Percentiles rank a stretch among this genome's conserved stretches.
Evolutionary conservation across 2,113 vertebrate species (phyloP).

Genomic region (Ancistrus triradiatus): DNA sequence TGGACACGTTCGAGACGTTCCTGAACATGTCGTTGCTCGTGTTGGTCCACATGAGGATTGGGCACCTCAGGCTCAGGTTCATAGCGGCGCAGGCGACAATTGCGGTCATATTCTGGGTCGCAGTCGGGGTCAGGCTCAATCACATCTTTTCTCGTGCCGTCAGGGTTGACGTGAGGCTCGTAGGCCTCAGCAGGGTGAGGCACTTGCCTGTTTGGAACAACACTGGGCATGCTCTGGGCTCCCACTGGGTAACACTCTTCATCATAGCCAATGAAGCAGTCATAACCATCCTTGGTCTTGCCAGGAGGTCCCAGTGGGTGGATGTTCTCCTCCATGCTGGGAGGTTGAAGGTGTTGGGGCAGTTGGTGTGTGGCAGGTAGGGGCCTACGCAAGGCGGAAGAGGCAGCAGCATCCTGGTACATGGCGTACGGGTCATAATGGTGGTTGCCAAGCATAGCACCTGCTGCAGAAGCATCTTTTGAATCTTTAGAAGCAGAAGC

Average conservation of each 20-base stretch:
- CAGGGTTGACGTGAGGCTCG: conserved; percentile 64
- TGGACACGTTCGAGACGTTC: conserved; percentile 26
- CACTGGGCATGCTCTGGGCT: conserved; percentile 44
- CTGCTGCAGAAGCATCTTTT: conserved; percentile 45
- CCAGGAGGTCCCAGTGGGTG: conserved; percentile 67
- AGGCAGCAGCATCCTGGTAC: conserved; percentile 47
- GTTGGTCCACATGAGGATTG: conserved; percentile 7
- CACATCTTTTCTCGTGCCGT: conserved; percentile 59
- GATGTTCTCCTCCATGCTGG: conserved; percentile 48
- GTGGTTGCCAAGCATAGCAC: conserved; percentile 44
- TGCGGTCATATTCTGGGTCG: conserved; percentile 68
- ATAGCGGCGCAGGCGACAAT: conserved; percentile 68
- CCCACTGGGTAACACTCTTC: conserved; percentile 64
- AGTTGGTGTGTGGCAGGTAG: conserved; percentile 17
- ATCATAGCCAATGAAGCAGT: conserved; percentile 73
- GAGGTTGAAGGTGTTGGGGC: conserved; percentile 48
- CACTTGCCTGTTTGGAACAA: conserved; percentile 47
- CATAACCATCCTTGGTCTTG: conserved; percentile 75
- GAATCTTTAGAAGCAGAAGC: conserved; percentile 48
- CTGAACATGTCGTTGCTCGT: conserved; percentile 16
- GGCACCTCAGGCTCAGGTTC: conserved; percentile 41
- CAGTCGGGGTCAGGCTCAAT: conserved; percentile 71
- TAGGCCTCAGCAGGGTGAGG: conserved; percentile 54
- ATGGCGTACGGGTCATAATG: conserved; percentile 61
- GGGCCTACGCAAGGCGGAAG: conserved; percentile 50